Evolutionary conservation across 2,797 vertebrate species (phyloP).

Genomic region (Etheostoma nigrum): DNA sequence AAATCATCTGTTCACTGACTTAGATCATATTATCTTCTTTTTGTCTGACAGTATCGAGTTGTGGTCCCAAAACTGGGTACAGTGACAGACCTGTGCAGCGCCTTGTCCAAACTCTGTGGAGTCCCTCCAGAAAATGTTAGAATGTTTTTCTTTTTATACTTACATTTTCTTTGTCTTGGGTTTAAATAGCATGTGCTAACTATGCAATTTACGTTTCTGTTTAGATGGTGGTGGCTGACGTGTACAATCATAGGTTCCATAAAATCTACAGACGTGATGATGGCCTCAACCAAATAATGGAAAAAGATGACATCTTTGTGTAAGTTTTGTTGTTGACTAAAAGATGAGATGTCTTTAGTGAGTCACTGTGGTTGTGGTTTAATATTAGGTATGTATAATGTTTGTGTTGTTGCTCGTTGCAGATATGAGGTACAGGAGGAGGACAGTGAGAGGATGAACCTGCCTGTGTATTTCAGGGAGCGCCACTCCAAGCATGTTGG

Average conservation of each 20-base stretch:
- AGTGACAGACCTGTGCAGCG: slow-evolving; percentile 91
- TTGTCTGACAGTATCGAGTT: slow-evolving; percentile 88
- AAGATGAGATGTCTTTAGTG: neutral
- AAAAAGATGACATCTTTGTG: slow-evolving; percentile 98
- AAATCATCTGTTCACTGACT: neutral
- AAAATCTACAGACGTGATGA: slow-evolving; percentile 96
- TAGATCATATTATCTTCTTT: neutral
- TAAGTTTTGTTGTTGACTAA: slow-evolving; percentile 73
- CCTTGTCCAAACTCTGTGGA: slow-evolving; percentile 91
- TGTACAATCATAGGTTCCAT: slow-evolving; percentile 98
- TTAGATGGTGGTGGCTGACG: slow-evolving; percentile 97
- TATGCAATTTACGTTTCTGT: slow-evolving; percentile 15
- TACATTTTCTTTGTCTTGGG: neutral
- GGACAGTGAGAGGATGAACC: slow-evolving; percentile 87
- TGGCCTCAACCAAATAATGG: slow-evolving; percentile 94
- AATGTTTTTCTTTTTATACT: neutral
- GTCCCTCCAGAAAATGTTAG: slow-evolving; percentile 93
- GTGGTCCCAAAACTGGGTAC: slow-evolving; percentile 94
- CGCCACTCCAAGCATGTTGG: slow-evolving; percentile 89
- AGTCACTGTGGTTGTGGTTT: neutral
- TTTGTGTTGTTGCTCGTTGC: slow-evolving; percentile 36
- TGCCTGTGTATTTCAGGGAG: slow-evolving; percentile 96
- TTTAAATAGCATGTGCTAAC: neutral
- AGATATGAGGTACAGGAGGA: slow-evolving; percentile 94
- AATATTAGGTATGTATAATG: neutral